Evolutionary conservation across 2,888 invertebrate species (phyloP).

Genomic region (Operophtera brumata): DNA sequence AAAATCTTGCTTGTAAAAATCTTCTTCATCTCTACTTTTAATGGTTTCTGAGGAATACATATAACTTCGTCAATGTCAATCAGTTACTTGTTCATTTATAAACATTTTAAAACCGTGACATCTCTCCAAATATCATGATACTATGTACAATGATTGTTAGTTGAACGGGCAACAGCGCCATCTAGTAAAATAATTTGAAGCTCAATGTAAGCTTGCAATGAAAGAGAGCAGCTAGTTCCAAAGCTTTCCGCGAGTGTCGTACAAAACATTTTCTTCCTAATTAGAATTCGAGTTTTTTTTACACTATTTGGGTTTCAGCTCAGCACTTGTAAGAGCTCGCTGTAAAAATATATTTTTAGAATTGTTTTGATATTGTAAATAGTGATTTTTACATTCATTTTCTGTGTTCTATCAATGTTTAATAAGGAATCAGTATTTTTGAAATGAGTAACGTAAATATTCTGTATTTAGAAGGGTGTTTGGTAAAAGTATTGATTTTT

Average conservation of each 20-base stretch:
- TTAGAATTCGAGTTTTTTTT: constrained; percentile 15
- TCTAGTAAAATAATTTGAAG: constrained; percentile 1
- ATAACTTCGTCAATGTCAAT: no score
- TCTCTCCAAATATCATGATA: constrained; percentile 23
- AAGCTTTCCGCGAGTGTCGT: constrained; percentile 24
- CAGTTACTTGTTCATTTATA: no score
- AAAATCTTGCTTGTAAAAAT: no score
- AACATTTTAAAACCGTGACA: constrained; percentile 25
- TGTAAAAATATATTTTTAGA: constrained; percentile 24
- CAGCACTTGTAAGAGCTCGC: constrained; percentile 23
- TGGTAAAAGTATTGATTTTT: constrained; percentile 24
- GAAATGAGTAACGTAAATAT: background rate
- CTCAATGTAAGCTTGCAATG: background rate
- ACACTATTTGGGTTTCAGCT: constrained; percentile 15
- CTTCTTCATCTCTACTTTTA: no score
- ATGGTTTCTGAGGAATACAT: no score
- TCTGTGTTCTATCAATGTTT: background rate
- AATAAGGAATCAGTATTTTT: background rate
- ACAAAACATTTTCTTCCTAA: background rate
- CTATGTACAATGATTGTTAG: background rate
- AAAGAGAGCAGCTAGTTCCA: constrained; percentile 13
- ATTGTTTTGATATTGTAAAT: constrained; percentile 5
- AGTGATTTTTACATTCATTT: background rate
- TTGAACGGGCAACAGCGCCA: constrained; percentile 7
- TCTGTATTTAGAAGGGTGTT: background rate